Conservation (phyloP, 2,113 vertebrate species). For the Lutjanus erythropterus region DNA sequence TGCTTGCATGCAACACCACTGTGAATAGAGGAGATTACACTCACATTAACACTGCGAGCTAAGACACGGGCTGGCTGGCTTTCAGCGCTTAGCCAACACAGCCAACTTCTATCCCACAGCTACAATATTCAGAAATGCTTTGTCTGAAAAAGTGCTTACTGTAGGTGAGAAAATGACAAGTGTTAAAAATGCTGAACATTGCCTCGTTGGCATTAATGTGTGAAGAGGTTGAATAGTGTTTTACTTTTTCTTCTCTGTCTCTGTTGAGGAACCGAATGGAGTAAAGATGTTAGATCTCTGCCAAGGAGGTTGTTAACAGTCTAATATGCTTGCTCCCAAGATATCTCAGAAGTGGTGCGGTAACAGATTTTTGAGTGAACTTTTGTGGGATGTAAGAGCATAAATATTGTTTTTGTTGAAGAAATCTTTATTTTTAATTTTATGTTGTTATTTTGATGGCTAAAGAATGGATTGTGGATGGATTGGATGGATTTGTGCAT, state of each 20-base stretch:
- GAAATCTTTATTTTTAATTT: no score
- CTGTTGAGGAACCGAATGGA: not conserved
- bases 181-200: slow-evolving; percentile 22
- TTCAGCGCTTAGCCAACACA: slow-evolving; percentile 45
- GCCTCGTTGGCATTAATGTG: slow-evolving; percentile 17
- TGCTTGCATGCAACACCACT: slow-evolving; percentile 44
- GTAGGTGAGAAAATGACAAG: slow-evolving; percentile 27
- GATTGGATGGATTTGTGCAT: no score
- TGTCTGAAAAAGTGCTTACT: slow-evolving; percentile 30
- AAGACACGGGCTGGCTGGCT: slow-evolving; percentile 47
- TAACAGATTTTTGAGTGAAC: not conserved
- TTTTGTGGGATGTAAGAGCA: not conserved
- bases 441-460: no score
- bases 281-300: not conserved
- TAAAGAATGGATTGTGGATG: no score
- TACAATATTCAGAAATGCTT: slow-evolving; percentile 25
- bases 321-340: not conserved
- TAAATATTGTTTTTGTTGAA: not conserved
- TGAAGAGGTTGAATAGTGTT: not conserved
- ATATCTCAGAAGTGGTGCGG: no score
- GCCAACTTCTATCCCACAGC: slow-evolving; percentile 40
- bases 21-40: slow-evolving; percentile 69
- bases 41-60: slow-evolving; percentile 62
- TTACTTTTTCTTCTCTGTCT: not conserved
- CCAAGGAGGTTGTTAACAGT: not conserved